These are phyloP conservation scores for Momotus momota DNA, from an alignment of 2,797 vertebrate genomes.

Conservation along the genomic window DNA sequence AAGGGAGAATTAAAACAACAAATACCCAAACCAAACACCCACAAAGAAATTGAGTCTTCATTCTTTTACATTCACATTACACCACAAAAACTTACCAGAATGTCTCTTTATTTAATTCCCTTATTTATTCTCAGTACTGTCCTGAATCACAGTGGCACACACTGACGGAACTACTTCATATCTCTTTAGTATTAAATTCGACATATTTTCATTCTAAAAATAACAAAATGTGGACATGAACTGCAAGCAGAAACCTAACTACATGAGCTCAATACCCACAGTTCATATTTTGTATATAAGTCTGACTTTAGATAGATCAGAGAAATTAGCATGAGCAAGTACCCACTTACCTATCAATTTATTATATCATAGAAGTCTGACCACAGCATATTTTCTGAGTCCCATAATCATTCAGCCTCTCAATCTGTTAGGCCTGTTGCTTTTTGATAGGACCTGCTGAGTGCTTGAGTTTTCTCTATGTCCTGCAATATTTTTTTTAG, in stretches of 20 bases:
- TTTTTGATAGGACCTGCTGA: conserved; percentile 12
- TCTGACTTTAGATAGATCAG: neutral
- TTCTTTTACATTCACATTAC: neutral
- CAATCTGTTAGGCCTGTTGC: conserved; percentile 4
- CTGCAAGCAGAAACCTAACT: neutral
- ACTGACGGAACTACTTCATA: neutral
- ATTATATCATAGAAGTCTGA: neutral
- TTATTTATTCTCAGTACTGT: conserved; percentile 14
- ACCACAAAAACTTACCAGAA: neutral
- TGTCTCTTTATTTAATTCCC: neutral
- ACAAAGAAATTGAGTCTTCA: neutral
- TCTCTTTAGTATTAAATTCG: conserved; percentile 12
- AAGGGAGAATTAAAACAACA: neutral
- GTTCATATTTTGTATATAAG: neutral
- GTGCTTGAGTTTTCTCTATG: neutral
- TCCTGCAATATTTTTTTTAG: neutral
- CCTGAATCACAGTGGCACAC: neutral
- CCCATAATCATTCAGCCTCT: neutral
- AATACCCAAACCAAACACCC: neutral
- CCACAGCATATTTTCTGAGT: neutral
- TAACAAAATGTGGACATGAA: neutral
- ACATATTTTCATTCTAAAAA: neutral
- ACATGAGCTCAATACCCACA: neutral
- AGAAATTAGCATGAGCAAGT: conserved; percentile 9
- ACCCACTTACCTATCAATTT: neutral